phyloP scores from a whole-genome alignment of 1,140 invertebrate genomes.

The Eurosta solidaginis region DNA sequence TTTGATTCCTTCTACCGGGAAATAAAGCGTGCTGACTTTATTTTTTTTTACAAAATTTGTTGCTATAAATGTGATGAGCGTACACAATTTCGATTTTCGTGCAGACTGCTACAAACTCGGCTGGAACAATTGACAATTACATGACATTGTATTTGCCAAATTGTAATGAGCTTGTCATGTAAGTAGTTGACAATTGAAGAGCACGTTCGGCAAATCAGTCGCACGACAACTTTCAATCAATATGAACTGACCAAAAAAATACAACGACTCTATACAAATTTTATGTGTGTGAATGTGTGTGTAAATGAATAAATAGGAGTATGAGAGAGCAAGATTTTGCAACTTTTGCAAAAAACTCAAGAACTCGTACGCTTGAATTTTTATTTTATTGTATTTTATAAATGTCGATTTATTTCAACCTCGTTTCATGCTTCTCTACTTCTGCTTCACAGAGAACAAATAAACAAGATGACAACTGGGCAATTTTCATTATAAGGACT shows the following conservation, averaged over 20 bases:
- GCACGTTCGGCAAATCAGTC: conserved; percentile 7
- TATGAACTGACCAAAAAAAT: not conserved
- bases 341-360: not conserved
- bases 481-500: not conserved
- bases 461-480: conserved; percentile 5
- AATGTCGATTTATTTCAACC: not conserved
- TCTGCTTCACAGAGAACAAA: not conserved
- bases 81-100: too few species aligned
- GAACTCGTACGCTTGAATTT: not conserved
- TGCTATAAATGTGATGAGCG: too few species aligned
- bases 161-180: not conserved
- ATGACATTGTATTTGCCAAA: not conserved
- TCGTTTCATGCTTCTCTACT: not conserved
- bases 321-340: not conserved
- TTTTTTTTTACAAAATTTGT: too few species aligned
- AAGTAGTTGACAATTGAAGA: not conserved
- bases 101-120: too few species aligned
- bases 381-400: conserved; percentile 10
- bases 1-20: too few species aligned
- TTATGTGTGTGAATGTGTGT: not conserved
- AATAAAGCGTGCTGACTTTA: too few species aligned
- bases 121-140: not conserved
- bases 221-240: conserved; percentile 14
- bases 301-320: not conserved
- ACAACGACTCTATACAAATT: not conserved